phyloP scores from a whole-genome alignment of 2,888 invertebrate species.

The Caenorhabditis angaria region DNA sequence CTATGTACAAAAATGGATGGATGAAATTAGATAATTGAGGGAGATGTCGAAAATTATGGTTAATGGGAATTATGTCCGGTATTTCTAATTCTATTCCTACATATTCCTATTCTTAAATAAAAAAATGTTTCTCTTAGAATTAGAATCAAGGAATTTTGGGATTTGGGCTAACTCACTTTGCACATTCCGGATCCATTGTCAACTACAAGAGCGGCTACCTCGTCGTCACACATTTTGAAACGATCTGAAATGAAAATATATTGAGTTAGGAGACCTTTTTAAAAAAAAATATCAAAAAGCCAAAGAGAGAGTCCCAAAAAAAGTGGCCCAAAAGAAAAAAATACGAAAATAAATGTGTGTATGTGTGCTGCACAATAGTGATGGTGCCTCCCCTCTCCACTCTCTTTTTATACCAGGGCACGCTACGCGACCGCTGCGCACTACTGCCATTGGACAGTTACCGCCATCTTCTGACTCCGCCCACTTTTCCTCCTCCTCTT shows the following conservation, averaged over 20 bases:
- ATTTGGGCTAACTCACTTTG: slow-evolving; percentile 73
- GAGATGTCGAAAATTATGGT: background rate
- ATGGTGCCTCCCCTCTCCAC: slow-evolving; percentile 24
- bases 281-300: background rate
- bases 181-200: slow-evolving; percentile 76
- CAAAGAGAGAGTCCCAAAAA: background rate
- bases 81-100: no score
- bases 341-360: background rate
- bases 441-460: slow-evolving; percentile 35
- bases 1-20: no score
- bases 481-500: slow-evolving; percentile 8
- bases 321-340: background rate
- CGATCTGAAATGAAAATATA: slow-evolving; percentile 6
- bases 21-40: background rate
- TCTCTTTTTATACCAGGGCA: slow-evolving; percentile 43
- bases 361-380: background rate
- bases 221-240: slow-evolving; percentile 59
- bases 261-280: background rate
- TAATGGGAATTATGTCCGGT: background rate
- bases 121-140: no score
- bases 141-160: no score
- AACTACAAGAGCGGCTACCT: slow-evolving; percentile 62
- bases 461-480: no score
- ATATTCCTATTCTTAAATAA: no score
- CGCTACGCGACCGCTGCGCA: slow-evolving; percentile 44